phyloP scores from a whole-genome alignment of 2,888 invertebrate species.

The Lobophora halterata region DNA sequence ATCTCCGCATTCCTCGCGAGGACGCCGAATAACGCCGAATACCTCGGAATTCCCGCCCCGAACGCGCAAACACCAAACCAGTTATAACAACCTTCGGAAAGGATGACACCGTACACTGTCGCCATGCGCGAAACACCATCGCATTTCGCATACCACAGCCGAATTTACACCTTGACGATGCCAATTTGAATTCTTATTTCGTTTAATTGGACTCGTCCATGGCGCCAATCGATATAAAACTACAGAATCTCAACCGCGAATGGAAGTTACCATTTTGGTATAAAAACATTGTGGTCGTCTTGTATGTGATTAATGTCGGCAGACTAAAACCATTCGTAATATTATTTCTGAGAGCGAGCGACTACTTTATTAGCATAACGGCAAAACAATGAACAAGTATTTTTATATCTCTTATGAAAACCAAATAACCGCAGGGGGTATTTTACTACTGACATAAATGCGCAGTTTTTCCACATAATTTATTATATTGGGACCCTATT shows the following conservation, averaged over 20 bases:
- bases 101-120: slow-evolving; percentile 32
- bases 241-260: slow-evolving; percentile 30
- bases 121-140: slow-evolving; percentile 25
- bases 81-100: slow-evolving; percentile 36
- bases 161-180: slow-evolving; percentile 13
- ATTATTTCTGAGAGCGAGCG: slow-evolving; percentile 28
- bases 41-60: slow-evolving; percentile 62
- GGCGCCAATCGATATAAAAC: slow-evolving; percentile 35
- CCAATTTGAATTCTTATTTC: slow-evolving; percentile 4
- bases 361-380: slow-evolving; percentile 31
- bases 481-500: too few relatives aligned
- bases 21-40: slow-evolving; percentile 43
- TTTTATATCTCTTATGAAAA: neutral
- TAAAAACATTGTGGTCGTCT: slow-evolving; percentile 22
- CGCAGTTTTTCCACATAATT: too few relatives aligned
- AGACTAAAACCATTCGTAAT: slow-evolving; percentile 47
- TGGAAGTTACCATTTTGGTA: slow-evolving; percentile 30
- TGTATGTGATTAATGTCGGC: slow-evolving; percentile 35
- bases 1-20: slow-evolving; percentile 74
- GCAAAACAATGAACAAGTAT: slow-evolving; percentile 3
- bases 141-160: slow-evolving; percentile 8
- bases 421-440: neutral
- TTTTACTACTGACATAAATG: too few relatives aligned
- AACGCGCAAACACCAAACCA: slow-evolving; percentile 36
- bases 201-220: slow-evolving; percentile 11